Base-by-base conservation (phyloP, 2,113 vertebrate species). In the Channa maculata region DNA sequence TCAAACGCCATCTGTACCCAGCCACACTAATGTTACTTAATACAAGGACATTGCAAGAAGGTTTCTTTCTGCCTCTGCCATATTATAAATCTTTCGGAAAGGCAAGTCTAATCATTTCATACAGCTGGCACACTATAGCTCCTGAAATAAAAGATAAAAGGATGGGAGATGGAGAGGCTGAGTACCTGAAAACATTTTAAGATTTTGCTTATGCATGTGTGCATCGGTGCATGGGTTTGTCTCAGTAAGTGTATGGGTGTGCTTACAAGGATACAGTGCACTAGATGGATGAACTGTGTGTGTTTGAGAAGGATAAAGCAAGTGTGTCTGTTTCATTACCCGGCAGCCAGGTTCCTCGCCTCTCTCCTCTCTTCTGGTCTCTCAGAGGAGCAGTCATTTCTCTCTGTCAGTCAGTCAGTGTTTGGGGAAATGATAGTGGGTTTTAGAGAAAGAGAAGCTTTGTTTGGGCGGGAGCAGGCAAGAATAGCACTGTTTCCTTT, bases 1-100 rank as follows among this genome's bases (percentile, higher is more conserved):
- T 91, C 79, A 89, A 91, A 82, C 80, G 67, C 92, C 90, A 94
- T 94, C 92, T 94, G 92, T 89, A 91, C 80, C 76, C 75, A 80
- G 24, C 80, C 75, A 73, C 75, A 74, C 78, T 62, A 81, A 89
- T 72, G 82, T 84, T 87, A 86, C 80, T 84, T 89, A 88, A 93
- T 92, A 93, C 87, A 89, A 92, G 90, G 79, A 91, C 83, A 79
- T 65, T 64, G 75, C 80, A 71, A 77, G 15, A 58, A 15, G 8
- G 43, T 79, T 86, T 86, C 75, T 83, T 86, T 82, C 59, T 87
- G 68, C 71, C 70, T 15, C 76, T 86, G 84, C 80, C 76, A 81
- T 82, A 74, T 77, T 77, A 70, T 68, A 64, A 77, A 77, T 69
- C 44, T 63, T 72, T 83, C 71, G 54, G 55, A 79, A 87, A 75